Conservation (phyloP, 1,140 invertebrate species). For the Ceratoteleas bidentatus region DNA sequence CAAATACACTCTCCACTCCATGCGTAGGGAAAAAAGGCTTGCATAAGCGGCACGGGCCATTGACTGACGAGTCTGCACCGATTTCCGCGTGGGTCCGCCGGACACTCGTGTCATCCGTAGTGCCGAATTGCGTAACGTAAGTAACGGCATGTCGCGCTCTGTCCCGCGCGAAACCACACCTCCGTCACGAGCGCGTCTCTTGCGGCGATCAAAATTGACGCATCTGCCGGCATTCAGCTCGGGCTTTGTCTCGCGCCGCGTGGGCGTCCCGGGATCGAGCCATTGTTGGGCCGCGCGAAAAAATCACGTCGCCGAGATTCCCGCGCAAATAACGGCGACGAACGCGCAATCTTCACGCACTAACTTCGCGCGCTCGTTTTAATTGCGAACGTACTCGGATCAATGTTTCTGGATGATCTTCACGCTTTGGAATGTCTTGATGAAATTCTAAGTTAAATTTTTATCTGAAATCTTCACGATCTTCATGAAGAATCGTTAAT, state of each 20-base stretch:
- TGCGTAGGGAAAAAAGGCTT: neutral
- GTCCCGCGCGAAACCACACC: constrained; percentile 21
- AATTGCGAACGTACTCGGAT: neutral
- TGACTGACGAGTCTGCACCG: constrained; percentile 9
- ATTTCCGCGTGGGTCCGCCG: constrained; percentile 36
- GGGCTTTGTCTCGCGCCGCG: constrained; percentile 31
- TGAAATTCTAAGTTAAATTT: too few relatives aligned
- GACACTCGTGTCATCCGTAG: constrained; percentile 26
- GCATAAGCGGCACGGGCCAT: neutral
- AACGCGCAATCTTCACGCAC: constrained; percentile 12
- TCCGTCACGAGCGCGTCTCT: constrained; percentile 28
- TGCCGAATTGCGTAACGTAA: constrained; percentile 36
- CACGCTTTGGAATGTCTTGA: neutral
- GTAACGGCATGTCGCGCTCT: constrained; percentile 14
- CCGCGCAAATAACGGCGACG: constrained; percentile 32
- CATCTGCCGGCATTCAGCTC: constrained; percentile 47
- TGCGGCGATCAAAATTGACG: constrained; percentile 44
- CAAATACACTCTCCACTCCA: neutral
- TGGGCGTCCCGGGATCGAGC: constrained; percentile 36
- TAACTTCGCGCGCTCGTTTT: too few relatives aligned
- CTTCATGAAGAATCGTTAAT: too few relatives aligned
- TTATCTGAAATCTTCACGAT: too few relatives aligned
- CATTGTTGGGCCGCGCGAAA: constrained; percentile 24
- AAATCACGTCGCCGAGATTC: constrained; percentile 35
- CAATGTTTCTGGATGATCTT: neutral